A percentile compares a stretch with the other conserved stretches of the same genome.
Evolutionary conservation across 2,888 invertebrate species (phyloP).

Genomic region (Athalia rosae): DNA sequence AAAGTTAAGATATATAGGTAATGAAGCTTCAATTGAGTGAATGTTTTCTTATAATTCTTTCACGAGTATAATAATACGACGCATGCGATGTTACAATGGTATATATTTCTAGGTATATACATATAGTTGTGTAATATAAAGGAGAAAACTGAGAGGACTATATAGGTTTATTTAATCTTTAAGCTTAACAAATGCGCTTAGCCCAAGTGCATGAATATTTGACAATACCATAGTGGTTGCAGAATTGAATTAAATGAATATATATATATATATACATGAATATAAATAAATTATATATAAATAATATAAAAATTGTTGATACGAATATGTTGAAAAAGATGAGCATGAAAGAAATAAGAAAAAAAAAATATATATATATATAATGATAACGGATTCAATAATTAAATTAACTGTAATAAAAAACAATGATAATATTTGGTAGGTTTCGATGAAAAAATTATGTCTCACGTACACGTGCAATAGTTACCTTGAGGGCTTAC

Average conservation of each 20-base stretch:
- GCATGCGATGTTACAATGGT: not conserved
- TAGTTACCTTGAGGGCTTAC: not conserved
- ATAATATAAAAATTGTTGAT: conserved; percentile 46
- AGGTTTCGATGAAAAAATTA: not conserved
- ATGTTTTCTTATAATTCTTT: too few species aligned
- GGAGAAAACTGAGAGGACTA: not conserved
- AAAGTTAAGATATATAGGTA: too few species aligned
- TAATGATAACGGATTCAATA: not conserved
- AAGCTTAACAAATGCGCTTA: conserved; percentile 65
- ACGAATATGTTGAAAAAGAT: conserved; percentile 37
- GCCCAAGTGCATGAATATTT: conserved; percentile 67
- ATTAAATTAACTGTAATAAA: not conserved
- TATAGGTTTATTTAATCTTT: conserved; percentile 44
- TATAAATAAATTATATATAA: conserved; percentile 43
- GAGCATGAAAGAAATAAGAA: not conserved
- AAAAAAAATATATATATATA: conserved; percentile 2
- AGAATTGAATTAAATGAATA: conserved; percentile 52
- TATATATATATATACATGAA: conserved; percentile 11
- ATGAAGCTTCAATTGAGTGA: too few species aligned
- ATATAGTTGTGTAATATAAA: not conserved
- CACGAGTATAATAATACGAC: too few species aligned
- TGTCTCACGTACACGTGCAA: too few species aligned
- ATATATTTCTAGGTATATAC: not conserved
- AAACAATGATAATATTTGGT: not conserved
- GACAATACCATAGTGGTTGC: conserved; percentile 70